phyloP scores from a whole-genome alignment of 2,797 vertebrate genomes.

The Enteromius radiatus region DNA sequence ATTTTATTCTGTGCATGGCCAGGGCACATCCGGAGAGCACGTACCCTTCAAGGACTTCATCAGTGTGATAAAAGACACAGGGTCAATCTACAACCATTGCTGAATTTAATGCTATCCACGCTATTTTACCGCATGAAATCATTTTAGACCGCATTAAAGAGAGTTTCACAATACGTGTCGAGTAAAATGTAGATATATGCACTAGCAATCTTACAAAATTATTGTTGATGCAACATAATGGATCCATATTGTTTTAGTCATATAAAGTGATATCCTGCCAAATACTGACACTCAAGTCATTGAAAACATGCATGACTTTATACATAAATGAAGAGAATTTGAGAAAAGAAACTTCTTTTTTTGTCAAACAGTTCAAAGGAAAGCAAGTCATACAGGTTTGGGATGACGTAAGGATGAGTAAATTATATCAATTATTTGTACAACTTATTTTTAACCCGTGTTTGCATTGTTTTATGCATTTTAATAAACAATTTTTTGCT shows the following conservation, averaged over 20 bases:
- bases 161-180: neutral
- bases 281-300: neutral
- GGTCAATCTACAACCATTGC: conserved; percentile 67
- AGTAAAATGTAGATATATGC: neutral
- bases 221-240: neutral
- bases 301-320: neutral
- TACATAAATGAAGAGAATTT: neutral
- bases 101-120: conserved; percentile 56
- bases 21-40: conserved; percentile 65
- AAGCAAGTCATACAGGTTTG: neutral
- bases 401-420: neutral
- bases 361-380: neutral
- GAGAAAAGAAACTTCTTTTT: too few relatives aligned
- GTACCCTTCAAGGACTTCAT: conserved; percentile 65
- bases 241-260: neutral
- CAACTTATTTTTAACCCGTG: neutral
- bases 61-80: conserved; percentile 66
- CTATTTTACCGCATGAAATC: conserved; percentile 3
- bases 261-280: neutral
- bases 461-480: neutral
- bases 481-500: neutral
- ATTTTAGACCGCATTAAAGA: conserved; percentile 23
- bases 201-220: neutral
- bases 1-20: conserved; percentile 75
- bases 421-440: too few relatives aligned